phyloP scores from a whole-genome alignment of 2,888 invertebrate species.

The Auanema freiburgensis region DNA sequence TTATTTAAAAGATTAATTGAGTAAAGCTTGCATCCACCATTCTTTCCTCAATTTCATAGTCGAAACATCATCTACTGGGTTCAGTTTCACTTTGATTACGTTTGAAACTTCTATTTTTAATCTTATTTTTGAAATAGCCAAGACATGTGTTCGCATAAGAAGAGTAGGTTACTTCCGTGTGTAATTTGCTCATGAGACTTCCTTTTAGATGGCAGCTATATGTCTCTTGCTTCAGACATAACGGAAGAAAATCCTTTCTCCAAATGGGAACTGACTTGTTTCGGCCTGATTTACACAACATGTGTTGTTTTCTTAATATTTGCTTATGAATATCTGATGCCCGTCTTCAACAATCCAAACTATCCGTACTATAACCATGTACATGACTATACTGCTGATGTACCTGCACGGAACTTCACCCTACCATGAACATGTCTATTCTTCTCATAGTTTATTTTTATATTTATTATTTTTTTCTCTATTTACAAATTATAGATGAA shows the following conservation, averaged over 20 bases:
- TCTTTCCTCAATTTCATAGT: too few relatives aligned
- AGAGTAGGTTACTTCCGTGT: too few relatives aligned
- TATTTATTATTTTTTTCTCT: background rate
- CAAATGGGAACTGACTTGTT: slow-evolving; percentile 26
- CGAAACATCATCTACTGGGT: too few relatives aligned
- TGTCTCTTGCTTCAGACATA: slow-evolving; percentile 38
- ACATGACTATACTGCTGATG: slow-evolving; percentile 3
- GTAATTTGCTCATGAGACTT: too few relatives aligned
- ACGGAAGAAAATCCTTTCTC: slow-evolving; percentile 42
- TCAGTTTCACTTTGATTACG: too few relatives aligned
- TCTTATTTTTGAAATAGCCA: too few relatives aligned
- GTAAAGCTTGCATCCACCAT: too few relatives aligned
- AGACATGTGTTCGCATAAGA: too few relatives aligned
- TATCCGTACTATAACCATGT: slow-evolving; percentile 52
- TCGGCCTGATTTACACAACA: slow-evolving; percentile 32
- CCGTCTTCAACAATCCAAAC: slow-evolving; percentile 51
- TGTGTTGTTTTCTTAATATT: slow-evolving; percentile 43
- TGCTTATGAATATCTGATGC: slow-evolving; percentile 50
- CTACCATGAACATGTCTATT: background rate
- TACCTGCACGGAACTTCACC: background rate
- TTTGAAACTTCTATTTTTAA: too few relatives aligned
- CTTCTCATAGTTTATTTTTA: too few relatives aligned
- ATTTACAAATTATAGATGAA: slow-evolving; percentile 1
- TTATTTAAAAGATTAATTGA: too few relatives aligned
- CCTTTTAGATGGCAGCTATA: background rate